Conservation (phyloP, 2,797 vertebrate genomes). For the Remorina albescens region DNA sequence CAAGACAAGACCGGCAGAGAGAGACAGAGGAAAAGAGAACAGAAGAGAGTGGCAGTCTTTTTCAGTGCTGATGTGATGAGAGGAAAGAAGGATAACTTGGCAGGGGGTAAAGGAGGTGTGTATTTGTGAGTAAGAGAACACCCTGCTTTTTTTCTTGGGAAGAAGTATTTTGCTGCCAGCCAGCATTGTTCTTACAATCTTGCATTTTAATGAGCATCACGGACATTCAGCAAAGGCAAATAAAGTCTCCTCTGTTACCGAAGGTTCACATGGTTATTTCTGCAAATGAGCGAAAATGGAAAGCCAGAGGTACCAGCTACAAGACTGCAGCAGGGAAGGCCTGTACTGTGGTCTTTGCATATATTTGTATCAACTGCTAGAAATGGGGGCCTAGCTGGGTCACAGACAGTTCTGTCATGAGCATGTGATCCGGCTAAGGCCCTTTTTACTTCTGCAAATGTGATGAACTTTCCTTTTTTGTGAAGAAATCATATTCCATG, state of each 20-base stretch:
- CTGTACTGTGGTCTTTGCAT: constrained; percentile 29
- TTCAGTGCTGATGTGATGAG: constrained; percentile 16
- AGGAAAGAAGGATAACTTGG: constrained; percentile 48
- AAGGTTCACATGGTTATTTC: constrained; percentile 19
- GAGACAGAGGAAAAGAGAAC: constrained; percentile 36
- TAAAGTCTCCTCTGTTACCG: constrained; percentile 3
- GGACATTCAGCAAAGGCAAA: constrained; percentile 31
- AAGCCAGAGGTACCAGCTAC: neutral
- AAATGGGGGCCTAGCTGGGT: constrained; percentile 27
- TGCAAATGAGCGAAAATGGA: constrained; percentile 19
- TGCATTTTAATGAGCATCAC: no score
- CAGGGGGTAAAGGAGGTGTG: neutral
- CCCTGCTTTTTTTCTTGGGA: constrained; percentile 25
- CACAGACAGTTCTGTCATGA: constrained; percentile 20
- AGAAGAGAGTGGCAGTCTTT: constrained; percentile 26
- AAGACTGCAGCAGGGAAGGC: neutral
- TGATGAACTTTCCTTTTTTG: constrained; percentile 15
- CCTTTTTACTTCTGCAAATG: constrained; percentile 14
- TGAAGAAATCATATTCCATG: constrained; percentile 32
- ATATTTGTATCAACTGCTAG: constrained; percentile 12
- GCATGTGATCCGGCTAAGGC: neutral
- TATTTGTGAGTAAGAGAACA: constrained; percentile 10
- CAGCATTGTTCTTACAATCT: neutral
- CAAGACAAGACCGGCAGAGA: constrained; percentile 44
- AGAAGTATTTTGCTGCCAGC: constrained; percentile 43